Conservation (phyloP, 2,797 vertebrate genomes). For the Heteromormyrus szaboi region DNA sequence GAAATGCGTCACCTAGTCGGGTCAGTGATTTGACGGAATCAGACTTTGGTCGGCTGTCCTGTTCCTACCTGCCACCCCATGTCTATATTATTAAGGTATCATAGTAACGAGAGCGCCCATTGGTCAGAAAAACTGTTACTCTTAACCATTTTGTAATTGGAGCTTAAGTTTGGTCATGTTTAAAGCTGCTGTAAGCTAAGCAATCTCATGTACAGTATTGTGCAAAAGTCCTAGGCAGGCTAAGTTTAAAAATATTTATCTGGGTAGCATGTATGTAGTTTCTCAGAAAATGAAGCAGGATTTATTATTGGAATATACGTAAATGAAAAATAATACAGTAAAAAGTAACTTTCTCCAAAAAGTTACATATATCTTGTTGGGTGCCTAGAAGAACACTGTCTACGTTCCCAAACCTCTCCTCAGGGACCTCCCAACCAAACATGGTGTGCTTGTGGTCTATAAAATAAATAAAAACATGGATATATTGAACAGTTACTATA, state of each 20-base stretch:
- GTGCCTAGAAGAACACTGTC: neutral
- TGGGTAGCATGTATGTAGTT: neutral
- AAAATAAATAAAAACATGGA: neutral
- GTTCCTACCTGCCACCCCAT: neutral
- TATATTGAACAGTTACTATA: neutral
- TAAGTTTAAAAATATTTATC: neutral
- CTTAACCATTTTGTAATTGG: neutral
- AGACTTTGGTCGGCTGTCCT: neutral
- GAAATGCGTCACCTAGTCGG: neutral
- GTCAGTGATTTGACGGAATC: neutral
- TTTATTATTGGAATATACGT: neutral
- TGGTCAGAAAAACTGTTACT: neutral
- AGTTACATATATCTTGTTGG: neutral
- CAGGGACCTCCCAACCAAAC: neutral
- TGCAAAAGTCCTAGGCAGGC: neutral
- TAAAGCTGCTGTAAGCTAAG: neutral
- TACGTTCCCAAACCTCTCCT: neutral
- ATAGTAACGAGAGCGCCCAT: neutral
- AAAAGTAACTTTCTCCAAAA: neutral
- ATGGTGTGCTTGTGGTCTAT: neutral
- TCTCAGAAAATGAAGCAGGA: neutral
- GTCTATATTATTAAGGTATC: neutral
- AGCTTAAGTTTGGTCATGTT: neutral
- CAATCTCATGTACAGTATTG: neutral
- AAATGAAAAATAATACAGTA: neutral